Evolutionary conservation across 2,797 vertebrate genomes (phyloP).

Genomic region (Natrix natrix): DNA sequence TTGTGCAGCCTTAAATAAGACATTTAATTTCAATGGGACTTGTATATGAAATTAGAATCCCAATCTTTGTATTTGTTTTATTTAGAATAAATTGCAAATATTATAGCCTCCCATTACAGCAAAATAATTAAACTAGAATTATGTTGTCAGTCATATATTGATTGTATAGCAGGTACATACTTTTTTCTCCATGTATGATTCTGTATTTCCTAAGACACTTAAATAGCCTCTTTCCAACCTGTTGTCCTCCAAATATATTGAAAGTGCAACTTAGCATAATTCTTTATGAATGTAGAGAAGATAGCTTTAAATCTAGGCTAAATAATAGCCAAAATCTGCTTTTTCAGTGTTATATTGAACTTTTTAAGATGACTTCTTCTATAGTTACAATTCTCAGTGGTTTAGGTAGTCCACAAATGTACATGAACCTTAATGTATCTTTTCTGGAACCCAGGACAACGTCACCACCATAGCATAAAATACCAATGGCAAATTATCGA

Average conservation of each 20-base stretch:
- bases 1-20: neutral
- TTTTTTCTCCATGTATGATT: neutral
- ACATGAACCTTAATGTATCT: neutral
- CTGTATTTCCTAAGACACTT: neutral
- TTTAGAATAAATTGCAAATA: constrained; percentile 5
- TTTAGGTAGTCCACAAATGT: neutral
- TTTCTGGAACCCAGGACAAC: neutral
- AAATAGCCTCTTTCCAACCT: neutral
- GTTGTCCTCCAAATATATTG: neutral
- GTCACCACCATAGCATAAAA: neutral
- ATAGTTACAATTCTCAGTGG: neutral
- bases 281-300: neutral
- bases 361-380: neutral
- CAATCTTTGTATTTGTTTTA: constrained; percentile 42
- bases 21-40: neutral
- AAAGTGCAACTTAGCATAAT: neutral
- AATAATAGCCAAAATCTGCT: neutral
- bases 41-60: neutral
- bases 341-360: neutral
- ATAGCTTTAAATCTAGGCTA: neutral
- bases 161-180: neutral
- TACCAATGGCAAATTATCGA: neutral
- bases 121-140: constrained; percentile 36
- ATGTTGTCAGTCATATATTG: constrained; percentile 5
- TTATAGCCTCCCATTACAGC: neutral